Base-by-base conservation (phyloP, 2,113 vertebrate genomes). In the Odontophorus gujanensis region DNA sequence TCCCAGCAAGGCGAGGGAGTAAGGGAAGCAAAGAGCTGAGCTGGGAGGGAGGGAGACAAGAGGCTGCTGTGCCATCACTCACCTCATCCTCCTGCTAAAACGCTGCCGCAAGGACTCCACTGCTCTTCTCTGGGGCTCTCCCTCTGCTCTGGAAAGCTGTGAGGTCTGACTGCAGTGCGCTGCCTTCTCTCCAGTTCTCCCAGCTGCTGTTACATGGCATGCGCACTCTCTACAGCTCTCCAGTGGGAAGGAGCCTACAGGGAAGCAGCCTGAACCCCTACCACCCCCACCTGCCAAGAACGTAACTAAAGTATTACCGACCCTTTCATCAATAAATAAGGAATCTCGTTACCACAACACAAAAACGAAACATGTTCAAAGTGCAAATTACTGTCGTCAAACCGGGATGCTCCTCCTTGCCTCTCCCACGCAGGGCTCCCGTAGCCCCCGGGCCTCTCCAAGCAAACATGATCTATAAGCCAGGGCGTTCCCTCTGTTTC, bases 311-410 rank as follows among this genome's bases (percentile, higher is more conserved):
- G 96, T 97, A 97, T 96, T 96, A 97, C 96, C 96, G 87, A 97
- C 94, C 91, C 96, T 97, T 96, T 96, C 87, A 77, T 97, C 97
- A 98, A 98, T 98, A 98, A 98, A 98, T 98, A 98, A 98, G 95
- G 96, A 98, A 97, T 97, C 94, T 97, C 91, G 97, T 97, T 98
- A 98, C 97, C 97, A 97, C 97, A 98, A 98, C 98, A 98, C 97
- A 98, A 97, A 98, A 97, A 96, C 93, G 96, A 96, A 95, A 97
- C 96, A 97, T 96, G 97, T 98, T 98, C 97, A 98, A 98, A 98
- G 98, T 98, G 98, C 98, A 98, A 98, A 98, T 98, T 97, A 96
- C 97, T 97, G 97, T 96, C 97, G 96, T 97, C 92, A 97, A 92
- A 96, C 97, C 95, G 96, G 97, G 97, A 97, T 97, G 96, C 97